phyloP scores from a whole-genome alignment of 2,888 invertebrate genomes.

The Caprella mutica region DNA sequence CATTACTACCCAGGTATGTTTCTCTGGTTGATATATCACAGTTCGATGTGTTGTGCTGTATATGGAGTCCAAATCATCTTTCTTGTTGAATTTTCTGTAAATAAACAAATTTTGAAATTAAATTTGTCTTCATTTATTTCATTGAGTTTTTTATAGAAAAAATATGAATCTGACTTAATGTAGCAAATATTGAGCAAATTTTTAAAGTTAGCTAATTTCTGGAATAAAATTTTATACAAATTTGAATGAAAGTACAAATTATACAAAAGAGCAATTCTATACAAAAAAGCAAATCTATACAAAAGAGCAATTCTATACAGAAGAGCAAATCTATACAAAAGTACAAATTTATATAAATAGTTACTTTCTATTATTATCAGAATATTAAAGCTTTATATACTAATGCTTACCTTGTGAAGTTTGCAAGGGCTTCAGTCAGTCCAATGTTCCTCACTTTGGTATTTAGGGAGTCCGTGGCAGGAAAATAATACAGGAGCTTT shows the following conservation, averaged over 20 bases:
- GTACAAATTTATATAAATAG: not conserved
- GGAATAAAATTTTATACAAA: not conserved
- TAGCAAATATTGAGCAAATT: too few species aligned
- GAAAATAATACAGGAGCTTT: conserved; percentile 77
- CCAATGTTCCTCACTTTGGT: conserved; percentile 84
- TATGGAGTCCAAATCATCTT: conserved; percentile 65
- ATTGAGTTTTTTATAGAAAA: too few species aligned
- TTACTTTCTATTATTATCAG: not conserved
- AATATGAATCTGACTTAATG: too few species aligned
- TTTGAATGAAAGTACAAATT: not conserved
- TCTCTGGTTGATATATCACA: conserved; percentile 75
- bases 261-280: not conserved
- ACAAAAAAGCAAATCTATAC: not conserved
- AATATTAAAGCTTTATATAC: too few species aligned
- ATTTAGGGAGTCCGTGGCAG: conserved; percentile 62
- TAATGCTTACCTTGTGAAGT: conserved; percentile 88
- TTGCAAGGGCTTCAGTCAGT: conserved; percentile 85
- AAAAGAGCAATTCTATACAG: not conserved
- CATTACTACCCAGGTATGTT: conserved; percentile 81
- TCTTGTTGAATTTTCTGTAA: conserved; percentile 66
- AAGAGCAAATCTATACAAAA: not conserved
- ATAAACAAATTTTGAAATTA: conserved; percentile 15
- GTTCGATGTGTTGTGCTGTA: conserved; percentile 83
- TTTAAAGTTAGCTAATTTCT: not conserved
- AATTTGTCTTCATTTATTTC: too few species aligned